Evolutionary conservation across 1,140 invertebrate species (phyloP).

Genomic region (Bombus picipes): DNA sequence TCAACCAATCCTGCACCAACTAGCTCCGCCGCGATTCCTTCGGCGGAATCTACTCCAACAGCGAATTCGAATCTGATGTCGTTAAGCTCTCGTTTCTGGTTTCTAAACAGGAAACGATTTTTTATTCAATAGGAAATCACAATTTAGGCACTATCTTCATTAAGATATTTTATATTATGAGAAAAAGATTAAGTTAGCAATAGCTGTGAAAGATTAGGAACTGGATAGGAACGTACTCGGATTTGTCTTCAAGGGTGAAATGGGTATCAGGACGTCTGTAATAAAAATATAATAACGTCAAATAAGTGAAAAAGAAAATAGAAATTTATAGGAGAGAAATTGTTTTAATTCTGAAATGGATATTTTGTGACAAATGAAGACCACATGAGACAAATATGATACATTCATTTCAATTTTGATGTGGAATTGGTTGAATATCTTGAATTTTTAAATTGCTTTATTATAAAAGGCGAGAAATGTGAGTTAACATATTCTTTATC

Average conservation of each 20-base stretch:
- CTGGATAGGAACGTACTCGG: conserved; percentile 49
- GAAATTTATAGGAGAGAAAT: not conserved
- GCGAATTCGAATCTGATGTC: conserved; percentile 99
- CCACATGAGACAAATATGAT: no score
- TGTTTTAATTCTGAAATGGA: not conserved
- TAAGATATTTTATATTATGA: not conserved
- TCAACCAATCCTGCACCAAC: conserved; percentile 97
- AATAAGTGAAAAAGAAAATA: not conserved
- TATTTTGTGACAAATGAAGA: not conserved
- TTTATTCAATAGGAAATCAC: not conserved
- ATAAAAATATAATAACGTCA: conserved; percentile 37
- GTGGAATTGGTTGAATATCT: no score
- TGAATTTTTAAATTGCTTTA: no score
- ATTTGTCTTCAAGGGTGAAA: conserved; percentile 65
- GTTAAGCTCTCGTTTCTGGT: conserved; percentile 95
- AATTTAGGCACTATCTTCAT: not conserved
- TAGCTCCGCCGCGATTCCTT: conserved; percentile 96
- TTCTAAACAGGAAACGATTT: conserved; percentile 83
- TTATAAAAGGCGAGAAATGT: no score
- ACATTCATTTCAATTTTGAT: no score
- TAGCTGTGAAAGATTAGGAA: not conserved
- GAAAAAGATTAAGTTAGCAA: not conserved
- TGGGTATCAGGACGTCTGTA: conserved; percentile 69
- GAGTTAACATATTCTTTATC: no score
- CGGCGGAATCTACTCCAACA: conserved; percentile 94